These are phyloP conservation scores for Drosophila kanekoi DNA, from an alignment of 2,888 invertebrate species.

Conservation along the genomic window DNA sequence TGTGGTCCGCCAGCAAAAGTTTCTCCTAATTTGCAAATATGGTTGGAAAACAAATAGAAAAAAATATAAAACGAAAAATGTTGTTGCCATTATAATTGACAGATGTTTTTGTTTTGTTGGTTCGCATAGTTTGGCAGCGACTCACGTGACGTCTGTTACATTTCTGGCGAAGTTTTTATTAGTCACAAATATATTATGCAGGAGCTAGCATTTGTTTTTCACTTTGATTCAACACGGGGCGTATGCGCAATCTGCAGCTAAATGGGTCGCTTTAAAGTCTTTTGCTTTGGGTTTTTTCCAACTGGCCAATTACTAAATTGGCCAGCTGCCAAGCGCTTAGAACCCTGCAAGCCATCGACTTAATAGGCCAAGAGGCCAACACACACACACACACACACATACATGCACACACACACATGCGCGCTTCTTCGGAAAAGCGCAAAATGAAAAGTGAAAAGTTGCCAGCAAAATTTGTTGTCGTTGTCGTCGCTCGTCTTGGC, in stretches of 20 bases:
- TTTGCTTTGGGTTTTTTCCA: constrained; percentile 52
- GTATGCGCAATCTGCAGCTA: constrained; percentile 69
- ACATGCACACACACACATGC: neutral
- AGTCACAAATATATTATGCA: constrained; percentile 49
- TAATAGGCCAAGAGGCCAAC: constrained; percentile 81
- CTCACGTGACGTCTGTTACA: constrained; percentile 71
- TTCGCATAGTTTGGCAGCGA: constrained; percentile 59
- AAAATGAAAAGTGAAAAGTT: constrained; percentile 84
- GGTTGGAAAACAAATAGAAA: constrained; percentile 19
- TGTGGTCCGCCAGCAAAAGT: constrained; percentile 59
- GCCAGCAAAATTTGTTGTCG: constrained; percentile 55
- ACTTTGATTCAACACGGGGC: constrained; percentile 56
- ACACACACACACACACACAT: constrained; percentile 23
- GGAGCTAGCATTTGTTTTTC: neutral
- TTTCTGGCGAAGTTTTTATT: constrained; percentile 59
- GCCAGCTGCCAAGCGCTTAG: constrained; percentile 59
- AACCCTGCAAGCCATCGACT: constrained; percentile 59
- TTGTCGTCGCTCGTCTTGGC: constrained; percentile 8
- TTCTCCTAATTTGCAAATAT: constrained; percentile 81
- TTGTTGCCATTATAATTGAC: constrained; percentile 20
- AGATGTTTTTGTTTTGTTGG: constrained; percentile 19
- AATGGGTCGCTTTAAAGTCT: constrained; percentile 66
- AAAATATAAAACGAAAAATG: constrained; percentile 1
- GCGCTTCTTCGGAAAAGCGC: constrained; percentile 63
- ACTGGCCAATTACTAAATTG: constrained; percentile 45